Evolutionary conservation across 2,888 invertebrate species (phyloP).

Genomic region (Trissonchulus sp.): DNA sequence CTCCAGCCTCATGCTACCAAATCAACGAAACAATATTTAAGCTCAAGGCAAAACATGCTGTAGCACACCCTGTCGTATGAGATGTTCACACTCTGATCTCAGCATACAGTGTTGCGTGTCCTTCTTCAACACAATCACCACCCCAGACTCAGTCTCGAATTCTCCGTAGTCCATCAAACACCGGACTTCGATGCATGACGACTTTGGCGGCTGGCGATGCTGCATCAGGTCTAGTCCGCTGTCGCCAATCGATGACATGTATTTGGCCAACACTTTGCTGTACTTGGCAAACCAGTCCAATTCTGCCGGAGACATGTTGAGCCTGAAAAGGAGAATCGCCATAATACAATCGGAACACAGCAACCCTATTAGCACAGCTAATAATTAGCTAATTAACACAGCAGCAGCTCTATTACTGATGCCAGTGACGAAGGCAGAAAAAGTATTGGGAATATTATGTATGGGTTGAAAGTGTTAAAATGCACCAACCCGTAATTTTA

Average conservation of each 20-base stretch:
- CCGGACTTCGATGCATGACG: slow-evolving; percentile 78
- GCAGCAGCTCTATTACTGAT: too few species aligned
- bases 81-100: slow-evolving; percentile 44
- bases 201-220: slow-evolving; percentile 64
- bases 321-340: neutral
- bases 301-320: slow-evolving; percentile 43
- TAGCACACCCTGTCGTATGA: slow-evolving; percentile 44
- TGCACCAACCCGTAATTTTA: too few species aligned
- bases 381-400: too few species aligned
- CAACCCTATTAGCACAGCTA: too few species aligned
- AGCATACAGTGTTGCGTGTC: slow-evolving; percentile 61
- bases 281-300: slow-evolving; percentile 80
- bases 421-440: too few species aligned
- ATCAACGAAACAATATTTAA: too few species aligned
- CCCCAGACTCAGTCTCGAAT: slow-evolving; percentile 87
- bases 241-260: slow-evolving; percentile 81
- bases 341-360: too few species aligned
- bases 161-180: slow-evolving; percentile 86
- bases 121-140: slow-evolving; percentile 75
- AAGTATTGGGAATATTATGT: too few species aligned
- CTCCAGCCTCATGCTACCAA: too few species aligned
- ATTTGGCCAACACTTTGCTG: slow-evolving; percentile 73
- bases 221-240: slow-evolving; percentile 69
- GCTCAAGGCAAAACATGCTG: slow-evolving; percentile 32
- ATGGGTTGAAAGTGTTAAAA: too few species aligned